Evolutionary conservation across 1,140 invertebrate species (phyloP).

Genomic region (Anastrepha ludens): DNA sequence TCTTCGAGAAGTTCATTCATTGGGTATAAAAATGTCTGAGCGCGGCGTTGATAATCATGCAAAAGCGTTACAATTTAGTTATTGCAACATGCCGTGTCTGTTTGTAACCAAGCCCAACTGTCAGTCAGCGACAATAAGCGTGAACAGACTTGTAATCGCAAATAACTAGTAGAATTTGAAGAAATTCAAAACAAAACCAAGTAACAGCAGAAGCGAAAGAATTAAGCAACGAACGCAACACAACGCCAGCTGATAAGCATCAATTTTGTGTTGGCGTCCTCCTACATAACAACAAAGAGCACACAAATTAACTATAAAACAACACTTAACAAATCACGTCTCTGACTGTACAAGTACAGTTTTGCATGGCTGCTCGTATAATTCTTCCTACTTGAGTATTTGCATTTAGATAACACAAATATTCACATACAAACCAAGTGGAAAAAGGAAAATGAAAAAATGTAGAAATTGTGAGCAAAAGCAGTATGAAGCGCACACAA

Average conservation of each 20-base stretch:
- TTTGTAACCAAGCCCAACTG: not conserved
- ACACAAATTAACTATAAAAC: constrained; percentile 12
- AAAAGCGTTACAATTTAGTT: not conserved
- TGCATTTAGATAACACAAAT: not conserved
- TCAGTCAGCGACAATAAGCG: constrained; percentile 32
- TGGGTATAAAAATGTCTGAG: constrained; percentile 1
- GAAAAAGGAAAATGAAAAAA: not conserved
- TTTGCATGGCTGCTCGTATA: not conserved
- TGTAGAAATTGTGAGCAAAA: not conserved
- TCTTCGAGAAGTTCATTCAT: not conserved
- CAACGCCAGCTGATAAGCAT: constrained; percentile 6
- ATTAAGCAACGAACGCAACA: constrained; percentile 6
- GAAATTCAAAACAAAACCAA: not conserved
- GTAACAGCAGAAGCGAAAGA: not conserved
- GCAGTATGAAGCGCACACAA: not conserved
- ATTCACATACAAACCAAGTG: not conserved
- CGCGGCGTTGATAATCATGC: not conserved
- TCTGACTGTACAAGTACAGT: too few relatives aligned
- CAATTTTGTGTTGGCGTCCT: not conserved
- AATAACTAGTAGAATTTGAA: constrained; percentile 10
- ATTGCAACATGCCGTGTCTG: not conserved
- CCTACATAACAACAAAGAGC: not conserved
- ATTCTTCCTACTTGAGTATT: not conserved
- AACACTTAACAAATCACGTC: constrained; percentile 25
- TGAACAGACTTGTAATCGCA: constrained; percentile 17